Percentiles rank a stretch among this genome's conserved stretches.
These are phyloP conservation scores for Dyspetes luteomarginatus DNA, from an alignment of 2,888 invertebrate genomes.

Conservation along the genomic window DNA sequence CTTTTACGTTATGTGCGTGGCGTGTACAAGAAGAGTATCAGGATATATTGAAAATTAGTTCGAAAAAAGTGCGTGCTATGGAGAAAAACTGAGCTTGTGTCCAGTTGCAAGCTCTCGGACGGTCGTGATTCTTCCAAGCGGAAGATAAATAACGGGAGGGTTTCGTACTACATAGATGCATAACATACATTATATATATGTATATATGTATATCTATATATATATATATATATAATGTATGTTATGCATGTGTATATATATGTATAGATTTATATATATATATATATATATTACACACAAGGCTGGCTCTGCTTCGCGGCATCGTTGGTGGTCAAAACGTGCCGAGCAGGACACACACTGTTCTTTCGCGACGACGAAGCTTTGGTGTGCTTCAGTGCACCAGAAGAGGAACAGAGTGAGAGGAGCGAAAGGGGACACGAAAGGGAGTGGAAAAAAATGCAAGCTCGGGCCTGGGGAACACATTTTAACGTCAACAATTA, in stretches of 20 bases:
- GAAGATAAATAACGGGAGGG: constrained; percentile 82
- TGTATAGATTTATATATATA: background rate
- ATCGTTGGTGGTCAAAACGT: constrained; percentile 58
- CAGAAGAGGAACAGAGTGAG: constrained; percentile 40
- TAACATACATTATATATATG: too few species aligned
- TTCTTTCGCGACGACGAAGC: constrained; percentile 55
- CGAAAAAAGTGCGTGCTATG: constrained; percentile 25
- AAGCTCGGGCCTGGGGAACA: constrained; percentile 75
- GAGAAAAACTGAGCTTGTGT: constrained; percentile 33
- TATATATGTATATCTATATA: background rate
- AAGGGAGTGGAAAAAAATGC: constrained; percentile 52
- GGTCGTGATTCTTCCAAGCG: constrained; percentile 80
- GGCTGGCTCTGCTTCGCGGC: constrained; percentile 46
- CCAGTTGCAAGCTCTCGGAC: constrained; percentile 49
- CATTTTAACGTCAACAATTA: constrained; percentile 84
- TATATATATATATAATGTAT: too few species aligned
- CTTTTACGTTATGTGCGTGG: background rate
- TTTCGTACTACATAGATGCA: too few species aligned
- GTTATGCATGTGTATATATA: too few species aligned
- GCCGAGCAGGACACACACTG: constrained; percentile 45
- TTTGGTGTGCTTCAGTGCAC: constrained; percentile 53
- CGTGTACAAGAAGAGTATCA: background rate
- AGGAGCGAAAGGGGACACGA: constrained; percentile 1
- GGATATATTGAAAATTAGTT: constrained; percentile 35
- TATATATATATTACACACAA: background rate